Evolutionary conservation across 2,113 vertebrate species (phyloP), one percentile per base, ranked within the genome.

Genomic region (Tauraco erythrolophus): DNA sequence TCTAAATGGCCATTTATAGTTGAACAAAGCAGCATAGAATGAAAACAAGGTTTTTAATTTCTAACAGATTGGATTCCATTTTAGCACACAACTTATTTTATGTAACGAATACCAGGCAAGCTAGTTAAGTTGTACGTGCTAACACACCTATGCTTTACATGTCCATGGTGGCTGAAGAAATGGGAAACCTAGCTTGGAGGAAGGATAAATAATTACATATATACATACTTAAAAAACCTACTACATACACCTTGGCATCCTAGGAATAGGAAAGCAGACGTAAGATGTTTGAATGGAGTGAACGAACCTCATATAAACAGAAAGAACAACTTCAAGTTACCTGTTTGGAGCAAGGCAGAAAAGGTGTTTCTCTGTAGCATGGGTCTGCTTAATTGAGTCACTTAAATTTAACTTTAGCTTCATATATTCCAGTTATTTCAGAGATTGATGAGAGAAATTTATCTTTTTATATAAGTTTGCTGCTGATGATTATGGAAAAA

Each of bases 401-500:
- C 92, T 97, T 95, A 92, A 96, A 69, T 69, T 93, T 89, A 76
- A 50, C 60, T 94, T 95, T 31, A 75, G 28, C 48, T 90, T 95
- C 84, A 91, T 90, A 19, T 87, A 23, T 81, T 94, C 23, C 41
- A 46, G 72, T 94, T 94, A 62, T 89, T 97, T 83, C 28, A 51
- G 80, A 95, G 66, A 80, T 51, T 28, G 60, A 94, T 93, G 89
- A 96, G 83, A 95, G 39, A 97, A 95, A 62, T 92, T 89, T 37
- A 54, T 94, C 61, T 94, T 66, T 84, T 95, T 90, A 65, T 62
- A n/a, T 89, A 86, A 95, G 51, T 97, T 97, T 95, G 84, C 54
- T 94, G 69, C n/a, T 91, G 69, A 4, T 96, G 39, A 19, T 92
- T 91, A 89, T 75, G 89, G 79, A 71, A 93, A 95, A 98, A 97